These are phyloP conservation scores for Alentia gelatinosa DNA, from an alignment of 2,888 invertebrate genomes.

Conservation along the genomic window DNA sequence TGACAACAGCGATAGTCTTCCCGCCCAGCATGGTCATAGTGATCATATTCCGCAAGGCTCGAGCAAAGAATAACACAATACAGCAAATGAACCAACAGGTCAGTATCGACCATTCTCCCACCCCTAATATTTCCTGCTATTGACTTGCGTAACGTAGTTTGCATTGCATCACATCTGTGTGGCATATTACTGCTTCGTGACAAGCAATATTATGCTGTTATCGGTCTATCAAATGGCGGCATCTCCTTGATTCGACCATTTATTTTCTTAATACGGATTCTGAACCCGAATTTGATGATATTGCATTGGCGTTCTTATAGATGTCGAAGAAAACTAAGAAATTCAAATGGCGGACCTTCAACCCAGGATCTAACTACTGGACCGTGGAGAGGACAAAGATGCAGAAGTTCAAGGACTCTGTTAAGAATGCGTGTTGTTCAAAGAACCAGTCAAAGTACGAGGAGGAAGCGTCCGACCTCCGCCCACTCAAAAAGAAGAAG, in stretches of 20 bases:
- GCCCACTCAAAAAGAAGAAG: conserved; percentile 71
- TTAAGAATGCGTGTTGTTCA: conserved; percentile 71
- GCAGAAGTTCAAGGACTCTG: conserved; percentile 74
- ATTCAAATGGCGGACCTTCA: conserved; percentile 75
- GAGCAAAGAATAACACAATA: conserved; percentile 74
- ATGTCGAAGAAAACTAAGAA: conserved; percentile 72
- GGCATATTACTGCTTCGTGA: too few species aligned
- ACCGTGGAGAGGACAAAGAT: conserved; percentile 64
- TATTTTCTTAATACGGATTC: too few species aligned
- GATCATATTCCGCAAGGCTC: conserved; percentile 76
- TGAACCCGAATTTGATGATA: too few species aligned
- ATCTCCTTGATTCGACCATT: too few species aligned
- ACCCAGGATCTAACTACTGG: conserved; percentile 65
- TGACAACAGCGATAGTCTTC: conserved; percentile 78
- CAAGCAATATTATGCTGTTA: too few species aligned
- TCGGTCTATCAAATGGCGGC: too few species aligned
- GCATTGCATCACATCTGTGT: too few species aligned
- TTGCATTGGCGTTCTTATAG: too few species aligned
- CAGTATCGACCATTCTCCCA: too few species aligned
- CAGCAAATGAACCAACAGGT: conserved; percentile 72
- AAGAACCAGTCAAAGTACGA: conserved; percentile 69
- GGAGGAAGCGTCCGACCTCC: conserved; percentile 61
- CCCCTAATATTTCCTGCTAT: too few species aligned
- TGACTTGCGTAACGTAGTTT: too few species aligned
- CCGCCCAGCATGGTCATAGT: conserved; percentile 78